Conservation (phyloP, 1,140 invertebrate genomes). For the Papilio machaon region DNA sequence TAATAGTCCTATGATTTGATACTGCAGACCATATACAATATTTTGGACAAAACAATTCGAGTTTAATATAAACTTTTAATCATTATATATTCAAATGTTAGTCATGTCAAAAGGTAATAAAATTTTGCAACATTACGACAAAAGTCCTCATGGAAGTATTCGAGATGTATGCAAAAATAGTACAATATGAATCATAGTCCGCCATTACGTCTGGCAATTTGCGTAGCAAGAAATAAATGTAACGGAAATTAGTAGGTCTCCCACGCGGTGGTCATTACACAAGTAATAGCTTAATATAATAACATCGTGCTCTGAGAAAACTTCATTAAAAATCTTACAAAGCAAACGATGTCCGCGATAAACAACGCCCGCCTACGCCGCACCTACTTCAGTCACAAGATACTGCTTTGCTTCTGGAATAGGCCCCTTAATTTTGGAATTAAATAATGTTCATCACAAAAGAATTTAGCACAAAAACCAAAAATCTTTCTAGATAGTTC, state of each 20-base stretch:
- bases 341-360: conserved; percentile 48
- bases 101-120: not conserved
- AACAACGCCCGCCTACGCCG: conserved; percentile 46
- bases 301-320: conserved; percentile 49
- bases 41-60: too few relatives aligned
- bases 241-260: conserved; percentile 61
- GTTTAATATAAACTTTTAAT: too few relatives aligned
- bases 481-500: not conserved
- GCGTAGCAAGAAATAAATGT: conserved; percentile 54
- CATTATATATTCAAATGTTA: not conserved
- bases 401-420: conserved; percentile 6
- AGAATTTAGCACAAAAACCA: not conserved
- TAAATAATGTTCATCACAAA: not conserved
- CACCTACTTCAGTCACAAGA: conserved; percentile 11
- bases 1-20: too few relatives aligned
- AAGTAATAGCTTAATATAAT: conserved; percentile 55
- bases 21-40: too few relatives aligned
- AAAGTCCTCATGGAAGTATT: conserved; percentile 21
- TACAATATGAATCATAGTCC: conserved; percentile 42
- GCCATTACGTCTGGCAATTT: conserved; percentile 51
- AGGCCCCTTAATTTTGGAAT: not conserved
- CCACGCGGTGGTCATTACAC: conserved; percentile 55
- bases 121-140: not conserved
- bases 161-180: conserved; percentile 45
- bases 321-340: conserved; percentile 50